These are phyloP conservation scores for Maccullochella peelii DNA, from an alignment of 2,113 vertebrate species.

Conservation along the genomic window DNA sequence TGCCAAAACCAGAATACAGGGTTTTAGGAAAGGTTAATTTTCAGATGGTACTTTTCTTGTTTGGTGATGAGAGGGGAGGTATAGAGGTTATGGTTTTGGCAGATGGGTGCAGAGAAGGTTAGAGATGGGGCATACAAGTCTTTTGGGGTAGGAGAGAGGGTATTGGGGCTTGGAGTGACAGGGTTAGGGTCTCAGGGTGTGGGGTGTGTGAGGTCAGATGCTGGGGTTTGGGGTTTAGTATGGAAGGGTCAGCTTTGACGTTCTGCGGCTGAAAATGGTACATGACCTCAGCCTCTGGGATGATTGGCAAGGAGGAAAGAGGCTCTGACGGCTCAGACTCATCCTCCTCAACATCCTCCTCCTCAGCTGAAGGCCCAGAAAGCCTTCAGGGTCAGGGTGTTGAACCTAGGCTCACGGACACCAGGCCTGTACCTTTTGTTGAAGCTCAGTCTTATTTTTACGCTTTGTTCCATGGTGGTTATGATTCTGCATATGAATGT, in stretches of 20 bases:
- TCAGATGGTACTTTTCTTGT: constrained; percentile 76
- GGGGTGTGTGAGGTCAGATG: constrained; percentile 75
- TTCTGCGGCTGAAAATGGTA: constrained; percentile 61
- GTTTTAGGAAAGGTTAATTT: constrained; percentile 78
- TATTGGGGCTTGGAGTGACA: constrained; percentile 82
- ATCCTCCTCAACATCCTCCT: constrained; percentile 53
- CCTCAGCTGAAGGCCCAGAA: constrained; percentile 54
- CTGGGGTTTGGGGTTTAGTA: constrained; percentile 57
- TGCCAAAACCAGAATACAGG: constrained; percentile 60
- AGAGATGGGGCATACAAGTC: constrained; percentile 63
- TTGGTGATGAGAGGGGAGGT: constrained; percentile 80
- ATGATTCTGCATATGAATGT: constrained; percentile 72
- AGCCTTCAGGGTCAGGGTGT: constrained; percentile 55
- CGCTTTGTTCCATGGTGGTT: constrained; percentile 49
- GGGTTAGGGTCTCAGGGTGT: constrained; percentile 80
- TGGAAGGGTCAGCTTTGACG: constrained; percentile 69
- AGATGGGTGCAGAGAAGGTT: constrained; percentile 78
- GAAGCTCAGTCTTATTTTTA: constrained; percentile 31
- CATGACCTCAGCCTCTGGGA: constrained; percentile 67
- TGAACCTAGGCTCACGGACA: constrained; percentile 52
- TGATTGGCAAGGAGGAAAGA: constrained; percentile 78
- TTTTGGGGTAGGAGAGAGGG: constrained; percentile 67
- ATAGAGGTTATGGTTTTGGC: constrained; percentile 74
- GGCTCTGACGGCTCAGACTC: constrained; percentile 66
- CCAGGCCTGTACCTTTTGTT: constrained; percentile 63